Evolutionary conservation across 2,113 vertebrate genomes (phyloP).

Genomic region (Sebastes schlegelii): DNA sequence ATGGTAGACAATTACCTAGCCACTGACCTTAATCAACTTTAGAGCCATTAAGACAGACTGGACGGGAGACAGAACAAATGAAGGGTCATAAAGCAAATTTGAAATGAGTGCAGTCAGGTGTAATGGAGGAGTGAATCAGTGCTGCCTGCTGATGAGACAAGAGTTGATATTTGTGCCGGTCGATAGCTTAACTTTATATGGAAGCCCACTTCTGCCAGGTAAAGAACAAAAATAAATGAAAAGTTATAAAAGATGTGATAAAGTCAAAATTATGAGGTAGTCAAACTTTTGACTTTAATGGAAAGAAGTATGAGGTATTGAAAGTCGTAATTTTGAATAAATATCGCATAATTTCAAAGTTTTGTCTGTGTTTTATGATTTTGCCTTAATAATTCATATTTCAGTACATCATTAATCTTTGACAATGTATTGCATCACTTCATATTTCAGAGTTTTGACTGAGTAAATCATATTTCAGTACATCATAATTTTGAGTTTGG

Average conservation of each 20-base stretch:
- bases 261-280: not conserved
- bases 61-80: slow-evolving; percentile 54
- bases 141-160: slow-evolving; percentile 23
- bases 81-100: slow-evolving; percentile 49
- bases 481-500: no score
- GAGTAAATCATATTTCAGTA: no score
- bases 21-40: slow-evolving; percentile 75
- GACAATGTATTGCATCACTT: no score
- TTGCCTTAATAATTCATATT: no score
- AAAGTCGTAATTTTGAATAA: not conserved
- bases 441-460: no score
- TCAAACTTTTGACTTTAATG: not conserved
- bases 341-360: not conserved
- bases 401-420: no score
- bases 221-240: not conserved
- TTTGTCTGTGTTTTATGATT: not conserved
- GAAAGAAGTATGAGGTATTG: not conserved
- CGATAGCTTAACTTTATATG: not conserved
- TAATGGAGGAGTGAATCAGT: slow-evolving; percentile 46
- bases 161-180: not conserved
- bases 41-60: slow-evolving; percentile 57
- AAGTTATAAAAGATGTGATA: not conserved
- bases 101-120: slow-evolving; percentile 51
- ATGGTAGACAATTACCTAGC: slow-evolving; percentile 48
- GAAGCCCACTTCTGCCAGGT: not conserved